These are phyloP conservation scores for Alexandromys oeconomus DNA, from an alignment of 2,797 vertebrate genomes.

Conservation along the genomic window DNA sequence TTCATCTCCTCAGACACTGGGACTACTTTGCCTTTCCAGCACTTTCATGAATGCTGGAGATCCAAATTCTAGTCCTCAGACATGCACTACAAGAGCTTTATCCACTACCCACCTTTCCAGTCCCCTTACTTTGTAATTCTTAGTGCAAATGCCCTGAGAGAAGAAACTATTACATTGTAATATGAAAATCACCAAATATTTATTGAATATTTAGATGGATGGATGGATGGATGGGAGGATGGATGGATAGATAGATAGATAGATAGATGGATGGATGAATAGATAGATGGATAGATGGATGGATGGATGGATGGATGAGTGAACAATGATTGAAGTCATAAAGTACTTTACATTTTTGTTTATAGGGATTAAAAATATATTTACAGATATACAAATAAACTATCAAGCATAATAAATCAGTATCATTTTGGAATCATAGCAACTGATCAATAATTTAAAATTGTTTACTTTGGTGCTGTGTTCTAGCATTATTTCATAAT, in stretches of 20 bases:
- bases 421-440: background rate
- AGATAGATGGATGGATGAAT: background rate
- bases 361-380: background rate
- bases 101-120: background rate
- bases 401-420: background rate
- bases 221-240: too few species aligned
- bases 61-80: background rate
- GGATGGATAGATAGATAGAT: background rate
- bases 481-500: background rate
- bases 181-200: constrained; percentile 17
- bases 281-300: background rate
- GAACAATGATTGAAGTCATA: background rate
- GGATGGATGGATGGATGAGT: background rate
- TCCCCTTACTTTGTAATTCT: background rate
- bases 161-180: background rate
- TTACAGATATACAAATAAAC: background rate
- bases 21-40: background rate
- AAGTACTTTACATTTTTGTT: background rate
- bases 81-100: background rate
- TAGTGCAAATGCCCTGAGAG: background rate
- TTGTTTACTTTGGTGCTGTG: background rate
- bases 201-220: background rate
- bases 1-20: background rate
- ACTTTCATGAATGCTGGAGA: background rate
- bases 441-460: background rate